phyloP scores from a whole-genome alignment of 1,140 invertebrate genomes.

The Vanessa atalanta region DNA sequence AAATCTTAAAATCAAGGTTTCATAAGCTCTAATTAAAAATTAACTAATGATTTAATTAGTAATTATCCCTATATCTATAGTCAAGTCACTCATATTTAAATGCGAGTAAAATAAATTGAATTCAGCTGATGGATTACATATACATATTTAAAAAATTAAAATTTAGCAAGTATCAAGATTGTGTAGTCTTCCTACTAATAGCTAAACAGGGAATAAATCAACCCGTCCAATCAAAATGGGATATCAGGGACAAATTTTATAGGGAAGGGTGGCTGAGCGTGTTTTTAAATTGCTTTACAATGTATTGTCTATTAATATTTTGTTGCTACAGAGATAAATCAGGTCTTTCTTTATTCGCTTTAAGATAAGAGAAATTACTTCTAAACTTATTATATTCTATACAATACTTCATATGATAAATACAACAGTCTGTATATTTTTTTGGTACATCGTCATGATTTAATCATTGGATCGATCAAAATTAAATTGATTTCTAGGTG shows the following conservation, averaged over 20 bases:
- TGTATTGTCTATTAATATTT: conserved; percentile 73
- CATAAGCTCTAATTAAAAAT: neutral
- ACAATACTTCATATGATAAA: no score
- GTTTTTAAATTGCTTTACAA: conserved; percentile 77
- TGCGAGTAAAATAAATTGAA: no score
- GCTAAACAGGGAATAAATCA: conserved; percentile 78
- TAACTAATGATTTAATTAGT: no score
- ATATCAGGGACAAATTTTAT: conserved; percentile 77
- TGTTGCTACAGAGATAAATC: conserved; percentile 15
- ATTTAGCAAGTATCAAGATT: conserved; percentile 31
- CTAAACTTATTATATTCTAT: no score
- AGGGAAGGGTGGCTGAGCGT: conserved; percentile 67
- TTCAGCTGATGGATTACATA: no score
- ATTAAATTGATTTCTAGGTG: no score
- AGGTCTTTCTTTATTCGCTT: neutral
- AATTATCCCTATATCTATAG: no score
- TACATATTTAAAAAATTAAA: neutral
- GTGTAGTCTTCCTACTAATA: conserved; percentile 35
- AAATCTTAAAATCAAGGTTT: no score
- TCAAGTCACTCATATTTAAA: no score
- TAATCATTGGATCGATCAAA: no score
- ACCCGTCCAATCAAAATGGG: conserved; percentile 77
- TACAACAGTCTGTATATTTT: no score
- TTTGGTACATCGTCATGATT: no score
- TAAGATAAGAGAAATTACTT: neutral